Evolutionary conservation across 2,797 vertebrate species (phyloP).

Genomic region (Falco peregrinus): DNA sequence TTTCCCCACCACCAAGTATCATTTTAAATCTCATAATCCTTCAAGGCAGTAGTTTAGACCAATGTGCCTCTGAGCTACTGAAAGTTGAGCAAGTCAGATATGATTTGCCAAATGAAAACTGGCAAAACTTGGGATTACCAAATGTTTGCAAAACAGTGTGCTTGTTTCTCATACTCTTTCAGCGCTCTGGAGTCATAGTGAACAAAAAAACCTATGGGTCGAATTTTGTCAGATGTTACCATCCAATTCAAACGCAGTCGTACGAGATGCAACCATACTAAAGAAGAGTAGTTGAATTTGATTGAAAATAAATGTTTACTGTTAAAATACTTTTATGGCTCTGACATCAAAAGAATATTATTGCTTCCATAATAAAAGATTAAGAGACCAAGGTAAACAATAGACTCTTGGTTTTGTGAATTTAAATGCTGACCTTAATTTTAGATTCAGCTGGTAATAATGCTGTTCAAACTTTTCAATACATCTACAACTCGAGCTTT

Average conservation of each 20-base stretch:
- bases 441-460: neutral
- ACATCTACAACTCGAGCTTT: neutral
- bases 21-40: neutral
- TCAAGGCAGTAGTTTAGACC: neutral
- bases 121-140: neutral
- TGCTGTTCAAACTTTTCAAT: neutral
- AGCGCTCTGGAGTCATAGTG: neutral
- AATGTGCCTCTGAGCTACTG: rapidly evolving
- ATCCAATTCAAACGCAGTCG: neutral
- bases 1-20: neutral
- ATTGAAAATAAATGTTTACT: neutral
- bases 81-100: neutral
- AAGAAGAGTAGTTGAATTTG: neutral
- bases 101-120: neutral
- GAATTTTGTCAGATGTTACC: neutral
- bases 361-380: neutral
- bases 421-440: neutral
- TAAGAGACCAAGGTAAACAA: neutral
- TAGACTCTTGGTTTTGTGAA: neutral
- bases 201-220: neutral
- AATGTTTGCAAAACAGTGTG: neutral
- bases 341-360: neutral
- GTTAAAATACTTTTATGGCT: neutral
- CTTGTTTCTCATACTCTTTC: neutral
- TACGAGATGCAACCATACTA: neutral